Percentiles rank a stretch among this genome's conserved stretches.
Conservation (phyloP, 2,797 vertebrate species). For the Peromyscus melanophrys region DNA sequence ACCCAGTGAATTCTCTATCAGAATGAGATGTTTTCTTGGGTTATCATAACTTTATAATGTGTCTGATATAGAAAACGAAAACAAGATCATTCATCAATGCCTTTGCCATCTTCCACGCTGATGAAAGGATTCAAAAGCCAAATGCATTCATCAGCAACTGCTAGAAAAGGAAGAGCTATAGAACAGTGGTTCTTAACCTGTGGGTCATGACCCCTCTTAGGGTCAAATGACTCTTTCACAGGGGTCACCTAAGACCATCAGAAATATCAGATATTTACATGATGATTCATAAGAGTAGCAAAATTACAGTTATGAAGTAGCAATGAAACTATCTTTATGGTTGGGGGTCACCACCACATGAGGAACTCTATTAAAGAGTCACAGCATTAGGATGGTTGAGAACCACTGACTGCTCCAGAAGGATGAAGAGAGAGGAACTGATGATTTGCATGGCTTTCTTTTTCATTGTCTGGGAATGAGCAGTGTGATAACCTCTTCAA, state of each 20-base stretch:
- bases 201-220: too few species aligned
- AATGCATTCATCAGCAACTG: conserved; percentile 36
- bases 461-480: neutral
- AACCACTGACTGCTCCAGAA: neutral
- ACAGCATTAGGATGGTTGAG: too few species aligned
- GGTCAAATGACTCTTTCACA: accelerated
- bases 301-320: neutral
- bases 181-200: neutral
- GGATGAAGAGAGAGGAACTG: neutral
- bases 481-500: neutral
- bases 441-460: neutral
- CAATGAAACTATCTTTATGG: neutral
- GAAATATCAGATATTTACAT: neutral
- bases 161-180: conserved; percentile 7
- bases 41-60: conserved; percentile 31
- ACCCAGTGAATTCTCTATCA: conserved; percentile 2
- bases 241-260: neutral
- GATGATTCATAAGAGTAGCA: neutral
- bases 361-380: neutral
- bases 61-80: conserved; percentile 48
- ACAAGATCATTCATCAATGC: conserved; percentile 37
- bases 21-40: conserved; percentile 54
- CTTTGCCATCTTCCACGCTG: conserved; percentile 36
- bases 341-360: too few species aligned
- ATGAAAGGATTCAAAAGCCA: conserved; percentile 48